These are phyloP conservation scores for Ramazzottius varieornatus DNA, from an alignment of 2,888 invertebrate species.

Conservation along the genomic window DNA sequence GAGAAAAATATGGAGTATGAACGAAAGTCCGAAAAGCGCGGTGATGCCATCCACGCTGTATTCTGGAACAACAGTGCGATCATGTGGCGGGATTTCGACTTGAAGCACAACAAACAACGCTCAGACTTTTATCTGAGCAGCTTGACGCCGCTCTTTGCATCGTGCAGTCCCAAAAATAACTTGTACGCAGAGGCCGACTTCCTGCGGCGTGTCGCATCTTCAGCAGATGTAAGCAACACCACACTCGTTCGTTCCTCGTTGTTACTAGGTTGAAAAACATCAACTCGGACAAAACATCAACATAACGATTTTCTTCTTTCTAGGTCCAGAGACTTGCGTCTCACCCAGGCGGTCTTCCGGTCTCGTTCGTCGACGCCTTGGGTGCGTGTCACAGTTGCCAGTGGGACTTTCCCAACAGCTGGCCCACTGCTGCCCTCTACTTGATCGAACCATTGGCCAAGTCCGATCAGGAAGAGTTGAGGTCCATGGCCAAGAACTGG, in stretches of 20 bases:
- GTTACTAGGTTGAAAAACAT: too few species aligned
- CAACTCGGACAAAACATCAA: too few species aligned
- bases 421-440: not conserved
- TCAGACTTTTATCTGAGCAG: not conserved
- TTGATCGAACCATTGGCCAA: not conserved
- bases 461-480: not conserved
- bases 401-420: not conserved
- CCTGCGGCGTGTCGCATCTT: not conserved
- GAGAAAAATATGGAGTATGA: not conserved
- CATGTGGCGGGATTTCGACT: not conserved
- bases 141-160: not conserved
- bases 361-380: not conserved
- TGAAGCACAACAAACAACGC: not conserved
- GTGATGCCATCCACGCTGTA: not conserved
- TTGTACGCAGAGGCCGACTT: not conserved
- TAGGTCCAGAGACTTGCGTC: not conserved
- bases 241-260: too few species aligned
- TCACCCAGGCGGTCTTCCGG: not conserved
- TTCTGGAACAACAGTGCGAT: not conserved
- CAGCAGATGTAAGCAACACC: not conserved
- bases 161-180: not conserved
- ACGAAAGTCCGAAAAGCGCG: not conserved
- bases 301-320: not conserved
- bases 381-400: not conserved
- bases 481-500: not conserved